phyloP scores from a whole-genome alignment of 2,797 vertebrate species.

The Sebastiscus albofasciatus region DNA sequence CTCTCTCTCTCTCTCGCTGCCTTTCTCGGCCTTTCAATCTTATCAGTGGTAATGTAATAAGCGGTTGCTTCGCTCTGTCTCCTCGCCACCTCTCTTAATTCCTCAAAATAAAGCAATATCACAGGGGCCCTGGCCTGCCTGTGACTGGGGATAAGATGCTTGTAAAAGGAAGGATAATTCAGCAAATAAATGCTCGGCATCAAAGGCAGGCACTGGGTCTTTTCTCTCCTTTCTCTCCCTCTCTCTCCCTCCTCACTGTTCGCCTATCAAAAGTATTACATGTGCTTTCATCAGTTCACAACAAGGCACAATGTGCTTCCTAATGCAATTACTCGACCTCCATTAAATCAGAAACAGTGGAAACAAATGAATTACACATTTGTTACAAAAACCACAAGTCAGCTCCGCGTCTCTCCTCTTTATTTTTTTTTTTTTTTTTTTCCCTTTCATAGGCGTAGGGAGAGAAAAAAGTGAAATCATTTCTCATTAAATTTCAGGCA shows the following conservation, averaged over 20 bases:
- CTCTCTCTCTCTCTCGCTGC: constrained; percentile 24
- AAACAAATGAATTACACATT: constrained; percentile 84
- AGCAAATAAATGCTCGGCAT: constrained; percentile 81
- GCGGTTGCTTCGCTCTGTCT: constrained; percentile 80
- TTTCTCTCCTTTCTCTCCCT: constrained; percentile 61
- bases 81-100: constrained; percentile 85
- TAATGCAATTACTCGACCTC: constrained; percentile 83
- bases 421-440: constrained; percentile 39
- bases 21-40: constrained; percentile 80
- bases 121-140: constrained; percentile 77
- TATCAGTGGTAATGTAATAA: constrained; percentile 86
- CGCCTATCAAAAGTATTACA: constrained; percentile 83
- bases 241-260: constrained; percentile 65
- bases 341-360: constrained; percentile 83
- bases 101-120: constrained; percentile 87
- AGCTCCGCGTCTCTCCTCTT: constrained; percentile 65
- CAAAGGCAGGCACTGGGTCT: constrained; percentile 73
- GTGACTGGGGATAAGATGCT: constrained; percentile 81
- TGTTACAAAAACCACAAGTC: constrained; percentile 81
- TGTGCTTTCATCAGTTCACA: constrained; percentile 84
- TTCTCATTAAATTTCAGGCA: constrained; percentile 82
- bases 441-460: constrained; percentile 56
- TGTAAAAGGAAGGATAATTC: constrained; percentile 82
- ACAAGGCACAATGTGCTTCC: constrained; percentile 80
- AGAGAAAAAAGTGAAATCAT: constrained; percentile 78